phyloP scores from a whole-genome alignment of 2,113 vertebrate genomes.

The Emydura subglobosa region DNA sequence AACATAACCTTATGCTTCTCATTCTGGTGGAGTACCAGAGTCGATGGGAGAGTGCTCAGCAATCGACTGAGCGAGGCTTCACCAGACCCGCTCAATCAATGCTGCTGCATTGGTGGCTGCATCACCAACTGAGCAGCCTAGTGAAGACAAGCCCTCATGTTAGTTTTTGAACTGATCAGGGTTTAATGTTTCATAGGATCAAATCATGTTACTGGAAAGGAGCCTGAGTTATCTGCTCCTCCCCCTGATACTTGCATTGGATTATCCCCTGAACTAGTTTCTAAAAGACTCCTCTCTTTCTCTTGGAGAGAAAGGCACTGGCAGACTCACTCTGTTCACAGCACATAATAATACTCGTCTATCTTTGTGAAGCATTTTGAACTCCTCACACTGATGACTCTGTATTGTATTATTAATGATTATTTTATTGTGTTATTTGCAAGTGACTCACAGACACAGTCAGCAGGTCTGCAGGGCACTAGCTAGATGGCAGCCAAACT shows the following conservation, averaged over 20 bases:
- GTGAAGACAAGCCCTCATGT: not conserved
- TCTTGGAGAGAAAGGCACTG: not conserved
- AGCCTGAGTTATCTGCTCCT: not conserved
- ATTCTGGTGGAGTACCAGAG: no score
- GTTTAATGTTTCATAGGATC: not conserved
- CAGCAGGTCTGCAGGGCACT: not conserved
- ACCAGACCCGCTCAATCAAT: no score
- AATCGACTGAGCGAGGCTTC: no score
- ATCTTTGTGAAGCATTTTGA: not conserved
- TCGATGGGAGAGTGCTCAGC: no score
- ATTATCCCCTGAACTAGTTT: conserved; percentile 1
- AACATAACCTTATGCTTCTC: no score
- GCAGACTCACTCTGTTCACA: conserved; percentile 5
- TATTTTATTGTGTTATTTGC: not conserved
- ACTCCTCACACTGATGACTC: not conserved
- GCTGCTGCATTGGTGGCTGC: no score
- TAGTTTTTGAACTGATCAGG: not conserved
- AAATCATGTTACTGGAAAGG: not conserved
- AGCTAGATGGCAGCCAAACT: not conserved
- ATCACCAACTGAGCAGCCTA: no score
- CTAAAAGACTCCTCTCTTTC: conserved; percentile 16
- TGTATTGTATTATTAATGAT: conserved; percentile 12
- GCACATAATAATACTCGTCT: conserved; percentile 28
- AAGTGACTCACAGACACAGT: not conserved
- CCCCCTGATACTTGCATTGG: not conserved